These are phyloP conservation scores for Macrotis lagotis DNA, from an alignment of 2,113 vertebrate genomes.

Conservation along the genomic window DNA sequence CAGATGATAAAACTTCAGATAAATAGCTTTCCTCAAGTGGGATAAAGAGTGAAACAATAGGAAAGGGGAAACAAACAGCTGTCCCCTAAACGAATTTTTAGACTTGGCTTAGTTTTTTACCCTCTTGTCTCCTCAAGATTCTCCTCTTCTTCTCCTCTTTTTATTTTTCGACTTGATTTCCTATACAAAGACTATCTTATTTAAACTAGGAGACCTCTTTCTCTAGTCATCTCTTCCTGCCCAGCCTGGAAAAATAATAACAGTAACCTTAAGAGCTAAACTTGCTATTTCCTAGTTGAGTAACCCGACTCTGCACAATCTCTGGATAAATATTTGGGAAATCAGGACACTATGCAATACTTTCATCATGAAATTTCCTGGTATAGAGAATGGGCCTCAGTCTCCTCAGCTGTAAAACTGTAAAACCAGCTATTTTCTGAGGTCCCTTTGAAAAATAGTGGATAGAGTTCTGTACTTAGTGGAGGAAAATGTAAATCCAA, in stretches of 20 bases:
- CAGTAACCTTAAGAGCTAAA: background rate
- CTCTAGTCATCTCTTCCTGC: background rate
- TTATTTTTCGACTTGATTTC: background rate
- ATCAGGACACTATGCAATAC: background rate
- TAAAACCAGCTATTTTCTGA: background rate
- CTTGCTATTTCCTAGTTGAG: background rate
- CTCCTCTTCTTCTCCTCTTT: background rate
- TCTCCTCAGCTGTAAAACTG: background rate
- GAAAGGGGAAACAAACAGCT: background rate
- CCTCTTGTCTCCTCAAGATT: background rate
- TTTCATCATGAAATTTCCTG: background rate
- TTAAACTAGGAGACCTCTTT: background rate
- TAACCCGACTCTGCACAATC: background rate
- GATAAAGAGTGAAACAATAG: background rate
- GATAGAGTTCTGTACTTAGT: background rate
- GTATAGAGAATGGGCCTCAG: background rate
- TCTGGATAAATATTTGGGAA: background rate
- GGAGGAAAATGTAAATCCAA: background rate
- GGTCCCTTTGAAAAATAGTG: background rate
- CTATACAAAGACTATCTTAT: conserved; percentile 20
- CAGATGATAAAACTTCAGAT: background rate
- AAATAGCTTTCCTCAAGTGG: background rate
- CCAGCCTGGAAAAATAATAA: background rate
- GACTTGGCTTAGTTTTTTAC: background rate
- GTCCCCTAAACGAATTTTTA: background rate